A percentile compares a stretch with the other conserved stretches of the same genome.
These are phyloP conservation scores for Ormyrus nitidulus DNA, from an alignment of 2,888 invertebrate genomes.

Conservation along the genomic window DNA sequence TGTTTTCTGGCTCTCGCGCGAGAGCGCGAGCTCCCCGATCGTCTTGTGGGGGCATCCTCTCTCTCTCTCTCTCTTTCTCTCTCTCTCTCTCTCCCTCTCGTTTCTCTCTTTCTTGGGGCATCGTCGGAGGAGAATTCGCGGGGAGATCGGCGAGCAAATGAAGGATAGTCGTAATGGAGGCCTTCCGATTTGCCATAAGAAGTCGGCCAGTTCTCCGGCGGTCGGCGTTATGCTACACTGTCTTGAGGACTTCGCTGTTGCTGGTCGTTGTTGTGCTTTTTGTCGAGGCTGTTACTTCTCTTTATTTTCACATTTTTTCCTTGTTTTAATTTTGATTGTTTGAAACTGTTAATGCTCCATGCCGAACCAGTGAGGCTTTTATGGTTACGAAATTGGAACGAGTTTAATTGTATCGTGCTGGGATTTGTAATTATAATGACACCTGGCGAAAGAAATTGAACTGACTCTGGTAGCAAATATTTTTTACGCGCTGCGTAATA, in stretches of 20 bases:
- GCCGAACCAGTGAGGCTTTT: too few relatives aligned
- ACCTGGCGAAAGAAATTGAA: too few relatives aligned
- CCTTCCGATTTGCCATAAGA: conserved; percentile 38
- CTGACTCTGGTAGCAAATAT: too few relatives aligned
- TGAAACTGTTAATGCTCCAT: too few relatives aligned
- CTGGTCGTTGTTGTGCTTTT: neutral
- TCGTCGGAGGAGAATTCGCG: conserved; percentile 27
- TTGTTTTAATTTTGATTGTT: too few relatives aligned
- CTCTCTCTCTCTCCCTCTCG: neutral
- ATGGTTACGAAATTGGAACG: too few relatives aligned
- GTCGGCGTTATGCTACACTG: neutral
- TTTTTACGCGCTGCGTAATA: too few relatives aligned
- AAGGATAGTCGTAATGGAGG: conserved; percentile 42
- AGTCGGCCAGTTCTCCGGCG: conserved; percentile 13
- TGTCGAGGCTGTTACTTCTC: too few relatives aligned
- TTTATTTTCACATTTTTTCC: too few relatives aligned
- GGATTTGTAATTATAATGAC: too few relatives aligned
- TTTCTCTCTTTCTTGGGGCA: neutral
- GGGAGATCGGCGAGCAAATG: conserved; percentile 28
- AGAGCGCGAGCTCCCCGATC: neutral
- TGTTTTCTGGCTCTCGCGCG: conserved; percentile 32
- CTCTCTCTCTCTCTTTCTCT: conserved; percentile 7
- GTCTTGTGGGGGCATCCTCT: too few relatives aligned
- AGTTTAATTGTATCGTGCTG: too few relatives aligned
- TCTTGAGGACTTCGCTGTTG: neutral